Percentiles rank a stretch among this genome's conserved stretches.
Evolutionary conservation across 2,113 vertebrate species (phyloP).

Genomic region (Melanotaenia duboulayi): DNA sequence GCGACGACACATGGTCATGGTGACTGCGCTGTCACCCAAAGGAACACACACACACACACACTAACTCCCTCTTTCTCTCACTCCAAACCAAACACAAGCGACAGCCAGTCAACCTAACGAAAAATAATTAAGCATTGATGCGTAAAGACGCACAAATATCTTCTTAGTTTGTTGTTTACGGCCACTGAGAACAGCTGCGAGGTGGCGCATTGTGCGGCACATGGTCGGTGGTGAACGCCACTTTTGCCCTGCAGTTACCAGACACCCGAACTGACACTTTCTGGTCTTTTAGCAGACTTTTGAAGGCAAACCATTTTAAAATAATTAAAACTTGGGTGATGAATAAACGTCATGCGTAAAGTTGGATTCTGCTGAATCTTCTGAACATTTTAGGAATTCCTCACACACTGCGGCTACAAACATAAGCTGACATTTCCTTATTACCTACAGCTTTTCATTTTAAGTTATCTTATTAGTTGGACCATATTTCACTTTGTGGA

Average conservation of each 20-base stretch:
- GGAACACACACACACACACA: slow-evolving; percentile 33
- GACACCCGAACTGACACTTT: slow-evolving; percentile 20
- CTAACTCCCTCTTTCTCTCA: background rate
- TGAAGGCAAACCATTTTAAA: background rate
- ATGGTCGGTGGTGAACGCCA: slow-evolving; percentile 43
- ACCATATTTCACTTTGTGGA: slow-evolving; percentile 12
- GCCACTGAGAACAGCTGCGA: slow-evolving; percentile 7
- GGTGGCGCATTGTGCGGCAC: slow-evolving; percentile 24
- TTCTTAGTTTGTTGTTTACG: background rate
- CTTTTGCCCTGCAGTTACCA: slow-evolving; percentile 45
- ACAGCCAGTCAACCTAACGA: slow-evolving; percentile 56
- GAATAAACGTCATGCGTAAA: slow-evolving; percentile 57
- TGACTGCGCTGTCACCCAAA: slow-evolving; percentile 65
- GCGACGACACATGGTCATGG: slow-evolving; percentile 83
- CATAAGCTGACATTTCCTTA: background rate
- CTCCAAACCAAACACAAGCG: slow-evolving; percentile 38
- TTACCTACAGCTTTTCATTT: no score
- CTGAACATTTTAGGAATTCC: slow-evolving; percentile 12
- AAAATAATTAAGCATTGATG: slow-evolving; percentile 57
- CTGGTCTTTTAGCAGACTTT: no score
- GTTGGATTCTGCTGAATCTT: slow-evolving; percentile 4
- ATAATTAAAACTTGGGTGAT: background rate
- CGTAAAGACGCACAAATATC: slow-evolving; percentile 42
- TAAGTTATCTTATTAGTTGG: background rate
- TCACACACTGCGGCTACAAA: slow-evolving; percentile 26